Conservation (phyloP, 2,797 vertebrate genomes). For the Anguilla anguilla region DNA sequence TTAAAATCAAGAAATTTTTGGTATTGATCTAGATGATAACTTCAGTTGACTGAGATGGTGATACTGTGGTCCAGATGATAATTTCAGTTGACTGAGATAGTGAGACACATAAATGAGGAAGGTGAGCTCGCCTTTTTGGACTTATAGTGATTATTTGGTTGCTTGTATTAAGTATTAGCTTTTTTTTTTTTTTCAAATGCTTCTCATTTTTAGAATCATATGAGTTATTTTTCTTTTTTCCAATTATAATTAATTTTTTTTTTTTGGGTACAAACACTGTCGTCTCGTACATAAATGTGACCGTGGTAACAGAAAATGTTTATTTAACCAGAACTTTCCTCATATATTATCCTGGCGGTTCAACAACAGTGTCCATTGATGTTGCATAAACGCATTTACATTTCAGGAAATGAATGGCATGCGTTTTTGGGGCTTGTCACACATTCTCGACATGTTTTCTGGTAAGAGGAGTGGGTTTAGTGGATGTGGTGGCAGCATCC, state of each 20-base stretch:
- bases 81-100: background rate
- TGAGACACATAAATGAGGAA: background rate
- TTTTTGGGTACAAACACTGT: background rate
- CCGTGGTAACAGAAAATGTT: background rate
- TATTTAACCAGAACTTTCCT: background rate
- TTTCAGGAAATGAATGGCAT: constrained; percentile 68
- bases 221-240: background rate
- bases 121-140: background rate
- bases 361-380: constrained; percentile 60
- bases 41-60: background rate
- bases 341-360: constrained; percentile 57
- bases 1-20: background rate
- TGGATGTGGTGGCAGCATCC: constrained; percentile 74
- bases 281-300: background rate
- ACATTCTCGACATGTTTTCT: constrained; percentile 42
- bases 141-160: background rate
- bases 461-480: constrained; percentile 74
- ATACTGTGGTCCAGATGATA: background rate
- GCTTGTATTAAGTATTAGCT: background rate
- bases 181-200: background rate
- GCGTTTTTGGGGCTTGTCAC: constrained; percentile 76
- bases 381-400: constrained; percentile 71
- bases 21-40: background rate
- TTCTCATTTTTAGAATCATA: background rate
- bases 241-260: background rate